Base-by-base conservation (phyloP, 2,113 vertebrate genomes). In the Mesocricetus auratus region DNA sequence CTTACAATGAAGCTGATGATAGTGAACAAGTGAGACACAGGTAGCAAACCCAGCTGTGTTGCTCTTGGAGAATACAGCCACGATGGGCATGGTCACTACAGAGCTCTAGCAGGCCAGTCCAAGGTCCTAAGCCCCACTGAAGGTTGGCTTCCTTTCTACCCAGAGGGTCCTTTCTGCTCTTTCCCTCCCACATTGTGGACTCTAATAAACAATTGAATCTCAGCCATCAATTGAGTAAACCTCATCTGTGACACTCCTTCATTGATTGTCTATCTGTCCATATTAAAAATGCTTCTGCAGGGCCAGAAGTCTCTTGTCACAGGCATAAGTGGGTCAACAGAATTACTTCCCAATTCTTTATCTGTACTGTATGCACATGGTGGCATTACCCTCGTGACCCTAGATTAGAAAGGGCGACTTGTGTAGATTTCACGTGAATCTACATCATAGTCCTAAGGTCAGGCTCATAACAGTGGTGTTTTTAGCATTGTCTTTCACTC, bases 61-160 rank as follows among this genome's bases (percentile, higher is more conserved):
- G 74, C 39, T 21, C 29, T 66, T n/a, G 9, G 26, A 11, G 3
- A 17, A 58, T 33, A 3, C 7, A 7, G 3, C 0, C 0, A 0
- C 15, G 4, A 50, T 1, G 0, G n/a, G 3, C n/a, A 9, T 31
- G 68, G 3, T 24, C 2, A 3, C 42, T 15, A 2, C 16, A 2
- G 11, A 36, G 5, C 16, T 68, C 45, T 36, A 2, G 3, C 3
- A 4, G 3, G 3, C 42, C 6, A 3, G 24, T 7, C 47, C 31
- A 31, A 33, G 36, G 29, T 10, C 8, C 31, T 16, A 22, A 4
- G 17, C 42, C 12, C 45, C 11, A 0, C 6, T 8, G 3, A 56
- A 60, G n/a, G 22, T 21, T 69, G 31, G 15, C 22, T 83, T 53
- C 24, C 2, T 86, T 62, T 71, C 79, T 82, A 78, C 5, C 7